These are phyloP conservation scores for Hippocampus mohnikei DNA, from an alignment of 2,113 vertebrate genomes.

Conservation along the genomic window DNA sequence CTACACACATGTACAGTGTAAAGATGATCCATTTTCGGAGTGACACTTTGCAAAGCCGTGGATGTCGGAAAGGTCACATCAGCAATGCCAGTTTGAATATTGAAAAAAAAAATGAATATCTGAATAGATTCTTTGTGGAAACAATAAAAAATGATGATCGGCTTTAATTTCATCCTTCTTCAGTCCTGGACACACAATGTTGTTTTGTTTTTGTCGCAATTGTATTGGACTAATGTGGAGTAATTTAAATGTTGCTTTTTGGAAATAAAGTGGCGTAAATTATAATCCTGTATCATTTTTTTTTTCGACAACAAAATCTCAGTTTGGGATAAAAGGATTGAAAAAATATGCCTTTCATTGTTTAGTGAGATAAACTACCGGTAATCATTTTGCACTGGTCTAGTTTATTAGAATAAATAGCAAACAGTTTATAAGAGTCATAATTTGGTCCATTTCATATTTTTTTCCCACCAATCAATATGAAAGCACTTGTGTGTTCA, in stretches of 20 bases:
- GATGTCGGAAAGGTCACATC: slow-evolving; percentile 16
- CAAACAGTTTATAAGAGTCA: no score
- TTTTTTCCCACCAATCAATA: no score
- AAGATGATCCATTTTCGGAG: slow-evolving; percentile 33
- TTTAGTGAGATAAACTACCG: no score
- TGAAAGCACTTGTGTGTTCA: no score
- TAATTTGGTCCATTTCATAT: no score
- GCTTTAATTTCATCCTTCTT: slow-evolving; percentile 4
- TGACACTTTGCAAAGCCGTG: slow-evolving; percentile 11
- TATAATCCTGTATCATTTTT: not conserved
- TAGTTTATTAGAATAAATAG: no score
- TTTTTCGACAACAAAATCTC: not conserved
- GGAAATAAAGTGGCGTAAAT: not conserved
- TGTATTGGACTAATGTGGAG: slow-evolving; percentile 11
- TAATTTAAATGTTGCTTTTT: not conserved
- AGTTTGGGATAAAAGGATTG: no score
- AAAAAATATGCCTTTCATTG: no score
- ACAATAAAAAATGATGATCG: slow-evolving; percentile 10
- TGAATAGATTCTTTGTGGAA: slow-evolving; percentile 20
- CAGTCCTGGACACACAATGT: not conserved
- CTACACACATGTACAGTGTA: slow-evolving; percentile 20
- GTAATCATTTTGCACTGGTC: no score
- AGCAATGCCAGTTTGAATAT: slow-evolving; percentile 16
- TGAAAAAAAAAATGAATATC: slow-evolving; percentile 21
- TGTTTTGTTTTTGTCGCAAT: slow-evolving; percentile 46